Evolutionary conservation across 2,888 invertebrate genomes (phyloP), one percentile per base, ranked within the genome.

Genomic region (Endotricha flammealis): DNA sequence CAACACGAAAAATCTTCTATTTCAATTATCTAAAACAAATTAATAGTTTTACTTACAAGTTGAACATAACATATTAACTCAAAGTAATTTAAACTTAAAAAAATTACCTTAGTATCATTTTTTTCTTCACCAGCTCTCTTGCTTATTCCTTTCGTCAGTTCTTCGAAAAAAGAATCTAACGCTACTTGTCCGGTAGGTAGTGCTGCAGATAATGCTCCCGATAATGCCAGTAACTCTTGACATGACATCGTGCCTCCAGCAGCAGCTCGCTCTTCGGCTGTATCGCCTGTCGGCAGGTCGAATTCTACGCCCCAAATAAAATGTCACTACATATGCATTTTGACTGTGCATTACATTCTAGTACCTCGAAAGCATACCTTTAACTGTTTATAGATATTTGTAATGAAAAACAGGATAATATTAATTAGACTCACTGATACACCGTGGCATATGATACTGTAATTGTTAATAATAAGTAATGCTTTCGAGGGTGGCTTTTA

Each of bases 151-250:
- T 93, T 94, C 6, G 93, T 92, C 29, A 95, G 83, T 31, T 94
- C 93, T 60, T 92, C 92, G 60, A 95, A 92, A 74, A 95, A 94
- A 0, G 94, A 92, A 64, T 95, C 94, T 32, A 95, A 78, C 8
- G 94, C 93, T 27, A 93, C 90, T 71, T 94, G 95, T 11, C 95
- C 95, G 3, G 96, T 96, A 1, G 96, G 96, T 43, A 96, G 78
- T 0, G 96, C 95, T 0, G 97, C 97, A 44, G 96, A 95, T 36
- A 97, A 90, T 0, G 96, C 96, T 6, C 97, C 97, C 31, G 95
- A 94, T 35, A 97, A 88, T n/a, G 97, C 97, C 40, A 97, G 87
- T 14, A 97, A 88, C 77, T 96, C 96, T 74, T 96, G 96, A 71
- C 96, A 97, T 0, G 94, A 94, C 90, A 95, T 91, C 32, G 90